phyloP scores from a whole-genome alignment of 2,888 invertebrate genomes.

The Drosophila testacea region DNA sequence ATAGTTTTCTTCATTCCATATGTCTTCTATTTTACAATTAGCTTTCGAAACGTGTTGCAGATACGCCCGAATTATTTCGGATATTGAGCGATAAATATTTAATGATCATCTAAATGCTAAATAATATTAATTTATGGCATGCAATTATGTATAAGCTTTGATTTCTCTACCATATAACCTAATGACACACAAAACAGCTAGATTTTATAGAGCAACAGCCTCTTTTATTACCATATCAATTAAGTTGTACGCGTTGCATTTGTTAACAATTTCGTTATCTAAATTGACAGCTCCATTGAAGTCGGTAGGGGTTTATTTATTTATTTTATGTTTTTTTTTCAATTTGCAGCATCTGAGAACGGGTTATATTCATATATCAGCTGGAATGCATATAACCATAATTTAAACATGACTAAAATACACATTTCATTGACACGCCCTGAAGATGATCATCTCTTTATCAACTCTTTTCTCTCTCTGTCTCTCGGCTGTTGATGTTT shows the following conservation, averaged over 20 bases:
- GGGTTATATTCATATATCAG: slow-evolving; percentile 33
- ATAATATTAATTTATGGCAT: slow-evolving; percentile 47
- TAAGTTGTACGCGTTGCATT: slow-evolving; percentile 49
- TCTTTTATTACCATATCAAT: slow-evolving; percentile 36
- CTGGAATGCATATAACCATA: slow-evolving; percentile 33
- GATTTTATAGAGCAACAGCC: slow-evolving; percentile 2
- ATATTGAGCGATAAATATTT: slow-evolving; percentile 67
- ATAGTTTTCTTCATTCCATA: slow-evolving; percentile 23
- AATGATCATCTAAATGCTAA: slow-evolving; percentile 54
- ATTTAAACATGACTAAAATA: slow-evolving; percentile 27
- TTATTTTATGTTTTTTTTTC: neutral
- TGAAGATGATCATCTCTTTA: slow-evolving; percentile 11
- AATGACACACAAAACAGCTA: slow-evolving; percentile 32
- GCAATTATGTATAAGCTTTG: slow-evolving; percentile 16
- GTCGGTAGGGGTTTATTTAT: neutral
- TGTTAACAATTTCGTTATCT: slow-evolving; percentile 44
- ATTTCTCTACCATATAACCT: slow-evolving; percentile 21
- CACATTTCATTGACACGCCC: slow-evolving; percentile 30
- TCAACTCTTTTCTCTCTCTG: neutral
- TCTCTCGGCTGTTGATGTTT: slow-evolving; percentile 34
- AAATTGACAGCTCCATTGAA: slow-evolving; percentile 43
- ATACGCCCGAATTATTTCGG: slow-evolving; percentile 43
- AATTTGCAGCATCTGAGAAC: slow-evolving; percentile 50
- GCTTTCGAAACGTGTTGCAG: slow-evolving; percentile 30
- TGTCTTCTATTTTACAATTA: slow-evolving; percentile 38